Evolutionary conservation across 2,797 vertebrate species (phyloP).

Genomic region (Graptemys geographica): DNA sequence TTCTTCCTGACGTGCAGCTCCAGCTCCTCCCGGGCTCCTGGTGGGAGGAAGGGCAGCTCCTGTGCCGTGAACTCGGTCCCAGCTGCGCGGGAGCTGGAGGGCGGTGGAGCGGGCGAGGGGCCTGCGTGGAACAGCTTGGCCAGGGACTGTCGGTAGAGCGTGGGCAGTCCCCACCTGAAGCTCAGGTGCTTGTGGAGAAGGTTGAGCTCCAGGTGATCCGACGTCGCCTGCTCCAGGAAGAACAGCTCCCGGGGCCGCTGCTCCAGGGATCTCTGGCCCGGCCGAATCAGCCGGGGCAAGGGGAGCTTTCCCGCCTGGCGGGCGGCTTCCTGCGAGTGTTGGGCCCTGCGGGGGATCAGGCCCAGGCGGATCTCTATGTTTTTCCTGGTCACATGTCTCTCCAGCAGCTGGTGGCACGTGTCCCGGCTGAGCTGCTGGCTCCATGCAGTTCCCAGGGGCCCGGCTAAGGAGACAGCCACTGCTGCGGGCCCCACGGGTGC

Average conservation of each 20-base stretch:
- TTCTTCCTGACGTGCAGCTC: not conserved
- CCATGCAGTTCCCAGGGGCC: not conserved
- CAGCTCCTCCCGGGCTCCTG: not conserved
- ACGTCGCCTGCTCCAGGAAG: no score
- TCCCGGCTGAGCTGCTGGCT: not conserved
- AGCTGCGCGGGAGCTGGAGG: not conserved
- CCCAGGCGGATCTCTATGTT: not conserved
- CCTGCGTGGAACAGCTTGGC: not conserved
- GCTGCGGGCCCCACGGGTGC: not conserved
- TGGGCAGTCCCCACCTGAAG: no score
- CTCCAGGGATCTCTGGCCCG: no score
- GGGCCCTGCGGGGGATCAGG: not conserved
- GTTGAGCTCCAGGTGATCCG: no score
- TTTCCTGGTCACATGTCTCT: not conserved
- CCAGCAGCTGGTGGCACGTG: not conserved
- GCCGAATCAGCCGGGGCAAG: no score
- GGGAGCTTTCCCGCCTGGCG: not conserved
- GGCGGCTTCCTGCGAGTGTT: not conserved
- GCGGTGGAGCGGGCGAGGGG: fast-evolving
- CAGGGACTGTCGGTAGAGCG: no score
- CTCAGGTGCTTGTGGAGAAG: no score
- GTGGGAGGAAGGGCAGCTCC: not conserved
- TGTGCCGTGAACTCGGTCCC: not conserved
- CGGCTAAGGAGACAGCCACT: not conserved
- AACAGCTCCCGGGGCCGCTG: no score